phyloP scores from a whole-genome alignment of 2,888 invertebrate species.

The Plebejus melissa region DNA sequence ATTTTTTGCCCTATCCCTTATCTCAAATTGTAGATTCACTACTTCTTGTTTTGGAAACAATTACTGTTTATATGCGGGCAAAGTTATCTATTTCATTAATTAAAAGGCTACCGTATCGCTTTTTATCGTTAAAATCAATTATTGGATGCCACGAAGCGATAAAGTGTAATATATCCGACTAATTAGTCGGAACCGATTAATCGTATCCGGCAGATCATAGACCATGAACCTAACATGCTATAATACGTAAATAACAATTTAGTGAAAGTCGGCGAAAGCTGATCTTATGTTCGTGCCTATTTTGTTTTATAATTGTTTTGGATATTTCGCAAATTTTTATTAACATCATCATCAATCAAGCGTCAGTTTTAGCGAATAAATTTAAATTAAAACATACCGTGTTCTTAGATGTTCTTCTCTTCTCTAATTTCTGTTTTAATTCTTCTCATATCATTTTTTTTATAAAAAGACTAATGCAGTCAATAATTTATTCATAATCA shows the following conservation, averaged over 20 bases:
- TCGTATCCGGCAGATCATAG: slow-evolving; percentile 1
- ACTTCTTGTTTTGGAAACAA: background rate
- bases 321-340: background rate
- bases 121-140: background rate
- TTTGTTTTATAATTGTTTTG: slow-evolving; percentile 14
- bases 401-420: background rate
- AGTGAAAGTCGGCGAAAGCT: slow-evolving; percentile 23
- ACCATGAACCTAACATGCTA: slow-evolving; percentile 18
- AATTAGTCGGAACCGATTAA: slow-evolving; percentile 10
- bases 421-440: background rate
- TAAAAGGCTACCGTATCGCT: background rate
- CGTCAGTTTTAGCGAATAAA: background rate
- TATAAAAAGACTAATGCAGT: too few species aligned
- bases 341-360: background rate
- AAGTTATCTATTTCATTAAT: background rate
- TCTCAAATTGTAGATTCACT: background rate
- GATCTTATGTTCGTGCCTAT: slow-evolving; percentile 13
- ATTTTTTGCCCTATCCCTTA: background rate
- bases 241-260: slow-evolving; percentile 25
- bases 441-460: background rate
- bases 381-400: background rate
- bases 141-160: slow-evolving; percentile 10
- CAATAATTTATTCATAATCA: too few species aligned
- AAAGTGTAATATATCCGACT: slow-evolving; percentile 9
- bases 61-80: slow-evolving; percentile 1